phyloP scores from a whole-genome alignment of 2,888 invertebrate species.

The Tenodera sinensis region DNA sequence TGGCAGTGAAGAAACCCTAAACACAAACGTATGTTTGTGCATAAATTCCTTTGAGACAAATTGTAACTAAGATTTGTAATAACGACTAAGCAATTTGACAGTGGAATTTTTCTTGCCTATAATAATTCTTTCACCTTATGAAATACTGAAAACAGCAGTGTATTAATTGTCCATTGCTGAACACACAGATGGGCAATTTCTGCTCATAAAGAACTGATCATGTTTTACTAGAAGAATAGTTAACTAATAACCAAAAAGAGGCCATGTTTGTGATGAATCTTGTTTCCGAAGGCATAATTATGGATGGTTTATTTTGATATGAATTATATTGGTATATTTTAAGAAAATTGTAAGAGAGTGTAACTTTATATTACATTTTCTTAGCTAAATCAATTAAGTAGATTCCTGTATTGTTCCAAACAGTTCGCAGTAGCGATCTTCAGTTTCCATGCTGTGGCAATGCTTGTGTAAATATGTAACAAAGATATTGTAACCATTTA shows the following conservation, averaged over 20 bases:
- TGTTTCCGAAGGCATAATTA: neutral
- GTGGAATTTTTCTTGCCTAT: neutral
- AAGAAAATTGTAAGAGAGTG: neutral
- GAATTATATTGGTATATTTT: neutral
- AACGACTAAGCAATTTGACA: neutral
- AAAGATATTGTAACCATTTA: neutral
- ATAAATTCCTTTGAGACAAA: too few relatives aligned
- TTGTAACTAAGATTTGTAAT: too few relatives aligned
- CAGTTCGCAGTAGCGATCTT: neutral
- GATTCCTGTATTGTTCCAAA: neutral
- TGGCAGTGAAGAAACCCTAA: neutral
- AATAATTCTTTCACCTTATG: neutral
- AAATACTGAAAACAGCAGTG: neutral
- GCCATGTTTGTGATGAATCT: neutral
- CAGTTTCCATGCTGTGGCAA: neutral
- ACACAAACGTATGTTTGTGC: neutral
- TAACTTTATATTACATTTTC: neutral
- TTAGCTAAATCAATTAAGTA: neutral
- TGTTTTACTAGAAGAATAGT: too few relatives aligned
- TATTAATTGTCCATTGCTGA: neutral
- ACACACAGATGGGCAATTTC: neutral
- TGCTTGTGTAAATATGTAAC: neutral
- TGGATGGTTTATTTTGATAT: neutral
- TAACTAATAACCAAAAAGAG: neutral
- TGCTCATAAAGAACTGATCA: neutral